These are phyloP conservation scores for Conchocele bisecta DNA, from an alignment of 2,888 invertebrate genomes.

Conservation along the genomic window DNA sequence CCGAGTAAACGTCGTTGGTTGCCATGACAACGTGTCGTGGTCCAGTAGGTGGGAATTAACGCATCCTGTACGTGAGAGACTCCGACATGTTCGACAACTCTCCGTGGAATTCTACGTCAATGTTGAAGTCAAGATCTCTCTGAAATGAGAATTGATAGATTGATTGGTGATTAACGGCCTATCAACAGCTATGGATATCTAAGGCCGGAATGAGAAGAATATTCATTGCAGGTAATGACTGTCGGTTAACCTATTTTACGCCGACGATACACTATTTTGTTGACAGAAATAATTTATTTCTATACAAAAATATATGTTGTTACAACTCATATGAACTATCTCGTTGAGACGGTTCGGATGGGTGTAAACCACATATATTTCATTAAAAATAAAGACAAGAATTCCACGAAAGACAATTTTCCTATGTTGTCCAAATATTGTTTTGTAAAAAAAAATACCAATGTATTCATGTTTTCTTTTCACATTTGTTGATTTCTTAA, in stretches of 20 bases:
- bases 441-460: too few relatives aligned
- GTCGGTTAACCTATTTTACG: background rate
- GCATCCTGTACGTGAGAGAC: slow-evolving; percentile 84
- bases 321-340: too few relatives aligned
- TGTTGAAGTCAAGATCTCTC: slow-evolving; percentile 97
- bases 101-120: slow-evolving; percentile 94
- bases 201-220: background rate
- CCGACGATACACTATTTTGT: too few relatives aligned
- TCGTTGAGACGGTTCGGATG: too few relatives aligned
- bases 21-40: slow-evolving; percentile 29
- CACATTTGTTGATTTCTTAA: too few relatives aligned
- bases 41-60: slow-evolving; percentile 71
- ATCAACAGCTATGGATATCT: background rate
- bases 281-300: too few relatives aligned
- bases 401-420: background rate
- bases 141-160: slow-evolving; percentile 70
- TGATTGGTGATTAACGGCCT: background rate
- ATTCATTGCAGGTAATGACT: background rate
- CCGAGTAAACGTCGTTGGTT: slow-evolving; percentile 6
- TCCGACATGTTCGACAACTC: slow-evolving; percentile 83
- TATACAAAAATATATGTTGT: too few relatives aligned
- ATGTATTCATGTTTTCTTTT: too few relatives aligned
- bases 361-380: background rate
- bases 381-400: background rate
- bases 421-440: too few relatives aligned